phyloP scores from a whole-genome alignment of 2,888 invertebrate species.

The Agrochola macilenta region DNA sequence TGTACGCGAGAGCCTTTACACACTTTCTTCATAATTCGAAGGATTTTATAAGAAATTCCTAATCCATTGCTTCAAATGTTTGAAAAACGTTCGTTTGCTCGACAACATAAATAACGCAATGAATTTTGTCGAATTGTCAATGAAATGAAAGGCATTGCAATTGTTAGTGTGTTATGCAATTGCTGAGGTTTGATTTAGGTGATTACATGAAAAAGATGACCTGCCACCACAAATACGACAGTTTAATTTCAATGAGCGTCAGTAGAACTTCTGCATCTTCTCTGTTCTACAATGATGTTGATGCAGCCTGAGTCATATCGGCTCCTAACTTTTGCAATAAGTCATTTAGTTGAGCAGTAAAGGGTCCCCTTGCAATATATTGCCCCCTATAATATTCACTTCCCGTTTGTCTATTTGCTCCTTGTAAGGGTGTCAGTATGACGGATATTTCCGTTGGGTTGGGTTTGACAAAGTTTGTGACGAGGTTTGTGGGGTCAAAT shows the following conservation, averaged over 20 bases:
- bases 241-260: too few relatives aligned
- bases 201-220: background rate
- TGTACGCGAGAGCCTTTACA: too few relatives aligned
- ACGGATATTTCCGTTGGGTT: conserved; percentile 45
- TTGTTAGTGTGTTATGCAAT: too few relatives aligned
- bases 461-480: conserved; percentile 18
- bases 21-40: too few relatives aligned
- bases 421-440: conserved; percentile 45
- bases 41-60: too few relatives aligned
- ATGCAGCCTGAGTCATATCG: conserved; percentile 60
- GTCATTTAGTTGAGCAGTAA: conserved; percentile 61
- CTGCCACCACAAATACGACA: background rate
- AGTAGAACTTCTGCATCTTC: conserved; percentile 25
- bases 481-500: conserved; percentile 6
- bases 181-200: too few relatives aligned
- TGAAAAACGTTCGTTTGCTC: too few relatives aligned
- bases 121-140: too few relatives aligned
- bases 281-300: conserved; percentile 34
- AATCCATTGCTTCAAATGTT: too few relatives aligned
- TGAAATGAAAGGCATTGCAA: too few relatives aligned
- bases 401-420: conserved; percentile 49
- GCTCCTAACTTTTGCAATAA: conserved; percentile 64
- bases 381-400: conserved; percentile 58
- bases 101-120: too few relatives aligned
- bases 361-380: conserved; percentile 59